Conservation (phyloP, 1,140 invertebrate genomes). For the Tribolium madens region DNA sequence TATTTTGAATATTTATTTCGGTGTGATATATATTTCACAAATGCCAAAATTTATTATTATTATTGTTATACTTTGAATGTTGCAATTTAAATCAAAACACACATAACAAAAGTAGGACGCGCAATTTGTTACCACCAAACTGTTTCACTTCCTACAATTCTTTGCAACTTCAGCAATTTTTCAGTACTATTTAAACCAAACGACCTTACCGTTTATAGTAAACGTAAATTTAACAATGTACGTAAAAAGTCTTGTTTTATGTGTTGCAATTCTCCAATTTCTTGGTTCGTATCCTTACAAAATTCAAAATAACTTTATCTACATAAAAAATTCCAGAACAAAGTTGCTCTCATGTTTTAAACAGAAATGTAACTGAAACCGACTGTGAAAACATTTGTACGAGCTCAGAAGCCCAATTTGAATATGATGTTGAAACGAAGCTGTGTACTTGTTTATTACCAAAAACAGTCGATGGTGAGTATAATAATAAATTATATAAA, state of each 20-base stretch:
- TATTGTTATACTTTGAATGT: not conserved
- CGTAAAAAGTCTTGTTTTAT: not conserved
- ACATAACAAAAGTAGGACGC: not conserved
- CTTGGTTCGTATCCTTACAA: not conserved
- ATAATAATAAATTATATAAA: not conserved
- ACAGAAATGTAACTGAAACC: not conserved
- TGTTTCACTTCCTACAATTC: not conserved
- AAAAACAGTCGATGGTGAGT: not conserved
- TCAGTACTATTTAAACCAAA: not conserved
- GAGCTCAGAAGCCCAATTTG: not conserved
- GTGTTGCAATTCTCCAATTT: not conserved
- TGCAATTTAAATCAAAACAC: not conserved
- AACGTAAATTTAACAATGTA: not conserved
- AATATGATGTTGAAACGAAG: not conserved
- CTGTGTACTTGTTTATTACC: not conserved
- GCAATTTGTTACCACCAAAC: not conserved
- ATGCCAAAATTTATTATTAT: not conserved
- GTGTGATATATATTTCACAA: not conserved
- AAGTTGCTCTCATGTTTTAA: not conserved
- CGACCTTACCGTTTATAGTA: not conserved
- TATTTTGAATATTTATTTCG: not conserved
- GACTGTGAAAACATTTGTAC: constrained; percentile 14
- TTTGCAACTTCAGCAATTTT: not conserved
- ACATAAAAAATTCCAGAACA: not conserved
- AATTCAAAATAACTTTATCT: not conserved